These are phyloP conservation scores for Rhagonycha fulva DNA, from an alignment of 2,888 invertebrate genomes.

Conservation along the genomic window DNA sequence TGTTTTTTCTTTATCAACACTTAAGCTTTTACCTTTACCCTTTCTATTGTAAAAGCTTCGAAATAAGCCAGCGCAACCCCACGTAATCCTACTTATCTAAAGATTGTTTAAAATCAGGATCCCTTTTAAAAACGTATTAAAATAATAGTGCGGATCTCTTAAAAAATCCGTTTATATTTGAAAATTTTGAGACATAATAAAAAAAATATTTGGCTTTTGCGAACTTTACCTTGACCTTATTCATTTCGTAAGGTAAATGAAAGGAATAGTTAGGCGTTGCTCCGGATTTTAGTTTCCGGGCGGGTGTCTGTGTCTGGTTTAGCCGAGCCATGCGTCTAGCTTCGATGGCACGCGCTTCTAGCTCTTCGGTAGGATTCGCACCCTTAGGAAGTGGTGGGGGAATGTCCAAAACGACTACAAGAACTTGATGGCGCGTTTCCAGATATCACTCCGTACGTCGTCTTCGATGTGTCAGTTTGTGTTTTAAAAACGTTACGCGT, in stretches of 20 bases:
- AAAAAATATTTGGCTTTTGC: not conserved
- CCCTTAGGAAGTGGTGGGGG: slow-evolving; percentile 44
- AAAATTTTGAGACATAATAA: not conserved
- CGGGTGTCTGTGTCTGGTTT: slow-evolving; percentile 38
- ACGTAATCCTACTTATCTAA: slow-evolving; percentile 4
- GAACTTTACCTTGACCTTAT: slow-evolving; percentile 23
- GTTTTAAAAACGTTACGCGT: slow-evolving; percentile 27
- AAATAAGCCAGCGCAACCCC: not conserved
- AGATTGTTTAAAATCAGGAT: not conserved
- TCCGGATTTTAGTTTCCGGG: slow-evolving; percentile 26
- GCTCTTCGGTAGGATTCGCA: slow-evolving; percentile 49
- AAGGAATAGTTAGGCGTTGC: slow-evolving; percentile 25
- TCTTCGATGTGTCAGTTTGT: slow-evolving; percentile 41
- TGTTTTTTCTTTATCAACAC: slow-evolving; percentile 9
- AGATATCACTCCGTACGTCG: slow-evolving; percentile 60
- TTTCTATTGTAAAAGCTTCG: slow-evolving; percentile 4
- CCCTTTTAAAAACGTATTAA: not conserved
- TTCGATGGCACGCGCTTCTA: slow-evolving; percentile 55
- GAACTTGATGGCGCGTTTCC: slow-evolving; percentile 51
- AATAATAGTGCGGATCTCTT: not conserved
- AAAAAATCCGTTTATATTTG: not conserved
- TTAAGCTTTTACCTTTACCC: slow-evolving; percentile 15
- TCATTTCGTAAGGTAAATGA: slow-evolving; percentile 27
- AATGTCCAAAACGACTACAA: slow-evolving; percentile 46
- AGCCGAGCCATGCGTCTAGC: slow-evolving; percentile 51